Conservation (phyloP, 2,797 vertebrate species). For the Artibeus jamaicensis region DNA sequence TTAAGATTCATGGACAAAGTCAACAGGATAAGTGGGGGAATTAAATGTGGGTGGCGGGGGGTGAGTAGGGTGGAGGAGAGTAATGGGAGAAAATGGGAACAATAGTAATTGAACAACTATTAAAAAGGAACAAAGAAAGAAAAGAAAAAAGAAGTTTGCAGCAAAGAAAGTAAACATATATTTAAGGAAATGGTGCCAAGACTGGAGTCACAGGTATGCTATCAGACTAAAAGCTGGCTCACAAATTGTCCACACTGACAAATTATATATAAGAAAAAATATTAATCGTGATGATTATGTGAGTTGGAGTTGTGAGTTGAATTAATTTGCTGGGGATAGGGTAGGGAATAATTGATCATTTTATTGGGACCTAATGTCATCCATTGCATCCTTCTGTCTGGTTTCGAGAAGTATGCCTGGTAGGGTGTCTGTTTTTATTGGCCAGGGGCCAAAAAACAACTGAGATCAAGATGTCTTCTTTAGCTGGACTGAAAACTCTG, state of each 20-base stretch:
- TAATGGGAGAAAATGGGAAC: too few species aligned
- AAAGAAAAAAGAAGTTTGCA: background rate
- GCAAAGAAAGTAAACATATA: background rate
- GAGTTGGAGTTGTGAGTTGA: background rate
- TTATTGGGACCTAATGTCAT: background rate
- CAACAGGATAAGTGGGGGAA: too few species aligned
- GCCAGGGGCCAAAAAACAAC: background rate
- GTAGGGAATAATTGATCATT: background rate
- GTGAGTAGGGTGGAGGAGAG: too few species aligned
- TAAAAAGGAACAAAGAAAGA: too few species aligned
- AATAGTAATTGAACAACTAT: too few species aligned
- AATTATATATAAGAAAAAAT: background rate
- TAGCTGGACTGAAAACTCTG: background rate
- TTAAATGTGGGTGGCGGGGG: too few species aligned
- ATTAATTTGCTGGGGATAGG: background rate
- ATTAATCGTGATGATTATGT: background rate
- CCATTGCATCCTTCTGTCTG: background rate
- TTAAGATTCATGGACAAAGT: too few species aligned
- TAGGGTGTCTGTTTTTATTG: background rate
- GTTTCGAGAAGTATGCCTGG: background rate
- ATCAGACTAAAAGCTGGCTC: background rate
- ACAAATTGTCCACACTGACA: background rate
- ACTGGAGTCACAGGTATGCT: background rate
- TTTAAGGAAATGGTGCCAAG: background rate
- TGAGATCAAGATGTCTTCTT: background rate